These are phyloP conservation scores for Alligator mississippiensis DNA, from an alignment of 2,113 vertebrate genomes.

Conservation along the genomic window DNA sequence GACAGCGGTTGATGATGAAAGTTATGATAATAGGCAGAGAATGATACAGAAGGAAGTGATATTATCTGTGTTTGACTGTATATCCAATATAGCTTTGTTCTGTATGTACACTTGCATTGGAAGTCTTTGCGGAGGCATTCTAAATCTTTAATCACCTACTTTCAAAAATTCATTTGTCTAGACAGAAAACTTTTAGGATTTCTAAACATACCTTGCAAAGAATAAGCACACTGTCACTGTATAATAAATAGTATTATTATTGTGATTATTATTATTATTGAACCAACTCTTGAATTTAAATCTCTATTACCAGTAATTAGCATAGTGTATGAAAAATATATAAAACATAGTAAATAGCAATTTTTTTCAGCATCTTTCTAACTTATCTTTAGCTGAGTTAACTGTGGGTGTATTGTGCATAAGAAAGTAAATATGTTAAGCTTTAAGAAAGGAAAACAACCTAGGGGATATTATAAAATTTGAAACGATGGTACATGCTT, in stretches of 20 bases:
- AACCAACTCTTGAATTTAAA: conserved; percentile 29
- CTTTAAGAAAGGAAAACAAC: not conserved
- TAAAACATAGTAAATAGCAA: conserved; percentile 29
- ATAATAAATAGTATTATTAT: conserved; percentile 47
- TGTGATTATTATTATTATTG: conserved; percentile 1
- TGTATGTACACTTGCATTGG: not conserved
- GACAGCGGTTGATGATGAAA: too few species aligned
- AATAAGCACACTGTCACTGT: conserved; percentile 20
- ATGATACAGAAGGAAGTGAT: too few species aligned
- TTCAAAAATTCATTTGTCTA: conserved; percentile 25
- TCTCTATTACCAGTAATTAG: conserved; percentile 13
- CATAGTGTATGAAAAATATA: conserved; percentile 7
- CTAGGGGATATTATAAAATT: not conserved
- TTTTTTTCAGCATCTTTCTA: conserved; percentile 27
- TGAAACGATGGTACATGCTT: not conserved
- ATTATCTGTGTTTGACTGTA: not conserved
- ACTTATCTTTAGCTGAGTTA: conserved; percentile 23
- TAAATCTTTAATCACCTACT: conserved; percentile 47
- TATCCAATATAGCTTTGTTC: not conserved
- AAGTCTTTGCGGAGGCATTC: not conserved
- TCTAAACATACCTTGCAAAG: conserved; percentile 29
- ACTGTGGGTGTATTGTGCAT: not conserved
- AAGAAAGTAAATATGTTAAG: not conserved
- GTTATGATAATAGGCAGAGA: too few species aligned
- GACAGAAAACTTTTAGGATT: conserved; percentile 20